Evolutionary conservation across 2,113 vertebrate genomes (phyloP).

Genomic region (Pteronura brasiliensis): DNA sequence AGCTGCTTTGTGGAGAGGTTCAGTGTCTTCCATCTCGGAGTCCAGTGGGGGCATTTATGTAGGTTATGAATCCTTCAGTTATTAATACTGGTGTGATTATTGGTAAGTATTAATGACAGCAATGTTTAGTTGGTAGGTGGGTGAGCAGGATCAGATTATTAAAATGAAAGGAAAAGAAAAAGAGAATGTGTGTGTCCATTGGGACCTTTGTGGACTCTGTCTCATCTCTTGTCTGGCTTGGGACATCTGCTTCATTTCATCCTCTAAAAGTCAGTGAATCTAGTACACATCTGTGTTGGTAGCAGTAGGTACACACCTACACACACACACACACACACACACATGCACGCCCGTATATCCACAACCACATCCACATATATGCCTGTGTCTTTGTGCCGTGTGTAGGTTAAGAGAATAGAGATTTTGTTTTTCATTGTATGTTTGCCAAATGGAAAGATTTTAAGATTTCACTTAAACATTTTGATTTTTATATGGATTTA

Average conservation of each 20-base stretch:
- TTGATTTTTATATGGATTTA: conserved; percentile 25
- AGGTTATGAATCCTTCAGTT: background rate
- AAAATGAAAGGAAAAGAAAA: background rate
- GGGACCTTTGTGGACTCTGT: background rate
- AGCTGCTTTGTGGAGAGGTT: background rate
- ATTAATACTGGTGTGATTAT: background rate
- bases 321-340: background rate
- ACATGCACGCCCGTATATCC: background rate
- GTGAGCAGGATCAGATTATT: background rate
- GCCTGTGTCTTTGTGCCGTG: background rate
- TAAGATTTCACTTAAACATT: background rate
- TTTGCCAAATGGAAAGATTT: background rate
- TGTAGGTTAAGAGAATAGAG: background rate
- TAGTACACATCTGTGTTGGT: background rate
- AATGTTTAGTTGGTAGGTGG: background rate
- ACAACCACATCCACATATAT: too few species aligned
- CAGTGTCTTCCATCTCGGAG: background rate
- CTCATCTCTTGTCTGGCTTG: background rate
- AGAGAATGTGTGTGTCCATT: background rate
- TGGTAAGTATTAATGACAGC: background rate
- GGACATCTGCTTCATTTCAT: background rate
- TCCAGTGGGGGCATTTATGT: background rate
- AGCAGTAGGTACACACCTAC: background rate
- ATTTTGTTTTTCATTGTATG: background rate
- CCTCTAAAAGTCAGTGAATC: background rate